phyloP scores from a whole-genome alignment of 1,140 invertebrate genomes.

The Drosophila tristis region DNA sequence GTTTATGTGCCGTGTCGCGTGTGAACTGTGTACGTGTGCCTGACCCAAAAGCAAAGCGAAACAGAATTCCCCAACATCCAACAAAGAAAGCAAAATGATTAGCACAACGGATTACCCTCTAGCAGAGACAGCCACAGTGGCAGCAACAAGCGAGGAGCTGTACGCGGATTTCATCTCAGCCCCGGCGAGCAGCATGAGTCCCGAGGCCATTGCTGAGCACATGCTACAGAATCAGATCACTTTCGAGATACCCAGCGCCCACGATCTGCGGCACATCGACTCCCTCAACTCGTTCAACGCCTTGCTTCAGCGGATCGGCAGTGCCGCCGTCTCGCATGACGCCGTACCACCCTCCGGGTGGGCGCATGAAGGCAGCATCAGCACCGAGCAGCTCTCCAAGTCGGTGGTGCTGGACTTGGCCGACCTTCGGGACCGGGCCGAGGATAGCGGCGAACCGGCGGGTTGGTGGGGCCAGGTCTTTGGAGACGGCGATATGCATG shows the following conservation, averaged over 20 bases:
- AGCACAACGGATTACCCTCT: constrained; percentile 58
- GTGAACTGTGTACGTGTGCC: constrained; percentile 44
- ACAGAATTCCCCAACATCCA: constrained; percentile 13
- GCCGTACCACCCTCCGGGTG: constrained; percentile 24
- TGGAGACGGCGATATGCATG: constrained; percentile 75
- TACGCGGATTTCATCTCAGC: constrained; percentile 65
- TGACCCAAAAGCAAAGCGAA: constrained; percentile 19
- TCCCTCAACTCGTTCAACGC: constrained; percentile 76
- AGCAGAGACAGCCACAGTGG: constrained; percentile 47
- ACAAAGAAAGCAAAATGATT: constrained; percentile 21
- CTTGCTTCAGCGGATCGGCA: constrained; percentile 73
- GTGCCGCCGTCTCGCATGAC: constrained; percentile 46
- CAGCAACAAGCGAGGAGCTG: constrained; percentile 35
- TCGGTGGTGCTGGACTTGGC: constrained; percentile 79
- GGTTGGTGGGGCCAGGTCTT: constrained; percentile 60
- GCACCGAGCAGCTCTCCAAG: constrained; percentile 76
- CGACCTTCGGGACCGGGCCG: constrained; percentile 60
- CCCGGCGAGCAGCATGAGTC: constrained; percentile 79
- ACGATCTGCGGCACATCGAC: constrained; percentile 79
- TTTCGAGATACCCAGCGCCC: constrained; percentile 78
- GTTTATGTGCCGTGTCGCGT: constrained; percentile 66
- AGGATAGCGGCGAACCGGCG: constrained; percentile 8
- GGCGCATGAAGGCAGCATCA: constrained; percentile 57
- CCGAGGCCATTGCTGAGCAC: constrained; percentile 70
- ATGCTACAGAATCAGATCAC: constrained; percentile 82